Percentiles rank a stretch among this genome's conserved stretches.
phyloP scores from a whole-genome alignment of 2,888 invertebrate species.

The Trichopoda pennipes region DNA sequence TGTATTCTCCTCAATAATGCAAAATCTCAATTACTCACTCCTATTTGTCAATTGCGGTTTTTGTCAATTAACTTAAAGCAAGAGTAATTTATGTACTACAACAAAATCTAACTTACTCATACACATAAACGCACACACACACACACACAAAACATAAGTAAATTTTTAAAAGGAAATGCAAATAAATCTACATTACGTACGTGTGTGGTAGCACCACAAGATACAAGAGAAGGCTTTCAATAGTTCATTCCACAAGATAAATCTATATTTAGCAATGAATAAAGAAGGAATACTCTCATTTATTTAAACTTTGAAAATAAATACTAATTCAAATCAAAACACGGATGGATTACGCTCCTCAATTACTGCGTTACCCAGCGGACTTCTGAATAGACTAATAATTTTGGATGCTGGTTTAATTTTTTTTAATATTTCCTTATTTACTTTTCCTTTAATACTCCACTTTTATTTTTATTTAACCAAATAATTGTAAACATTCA shows the following conservation, averaged over 20 bases:
- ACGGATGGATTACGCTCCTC: no score
- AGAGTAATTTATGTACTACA: slow-evolving; percentile 61
- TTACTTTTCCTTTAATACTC: no score
- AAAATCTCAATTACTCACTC: slow-evolving; percentile 68
- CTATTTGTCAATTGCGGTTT: slow-evolving; percentile 58
- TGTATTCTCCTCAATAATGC: slow-evolving; percentile 56
- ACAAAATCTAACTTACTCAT: slow-evolving; percentile 19
- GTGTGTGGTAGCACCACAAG: slow-evolving; percentile 56
- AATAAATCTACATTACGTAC: slow-evolving; percentile 63
- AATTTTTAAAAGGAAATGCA: slow-evolving; percentile 63
- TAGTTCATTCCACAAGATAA: slow-evolving; percentile 27
- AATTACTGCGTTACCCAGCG: no score
- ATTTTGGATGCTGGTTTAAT: no score
- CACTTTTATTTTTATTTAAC: no score
- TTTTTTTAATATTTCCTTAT: no score
- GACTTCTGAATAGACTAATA: no score
- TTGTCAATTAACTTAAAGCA: slow-evolving; percentile 67
- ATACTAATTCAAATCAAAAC: no score
- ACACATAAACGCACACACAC: not conserved
- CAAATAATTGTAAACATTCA: no score
- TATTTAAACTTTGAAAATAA: no score
- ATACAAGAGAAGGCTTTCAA: slow-evolving; percentile 44
- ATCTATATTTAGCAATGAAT: not conserved
- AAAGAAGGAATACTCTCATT: no score
- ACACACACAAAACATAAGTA: not conserved